Percentiles rank a stretch among this genome's conserved stretches.
These are phyloP conservation scores for Campoplex capitator DNA, from an alignment of 2,888 invertebrate species.

Conservation along the genomic window DNA sequence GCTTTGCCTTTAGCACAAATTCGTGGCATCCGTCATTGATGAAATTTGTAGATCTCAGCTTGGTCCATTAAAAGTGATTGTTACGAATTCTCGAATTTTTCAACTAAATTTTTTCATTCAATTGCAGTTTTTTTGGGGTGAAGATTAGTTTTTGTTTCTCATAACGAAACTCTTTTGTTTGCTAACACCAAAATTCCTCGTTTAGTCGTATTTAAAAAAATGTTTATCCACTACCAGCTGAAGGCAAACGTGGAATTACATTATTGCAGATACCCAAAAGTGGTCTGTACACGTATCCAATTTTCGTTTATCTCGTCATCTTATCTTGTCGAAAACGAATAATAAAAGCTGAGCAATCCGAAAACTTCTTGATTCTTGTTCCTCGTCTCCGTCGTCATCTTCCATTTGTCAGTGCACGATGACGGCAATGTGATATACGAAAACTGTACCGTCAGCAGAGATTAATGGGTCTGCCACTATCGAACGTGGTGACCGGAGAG, in stretches of 20 bases:
- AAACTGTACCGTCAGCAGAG: constrained; percentile 74
- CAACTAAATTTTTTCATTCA: background rate
- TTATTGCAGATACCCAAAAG: background rate
- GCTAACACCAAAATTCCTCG: no score
- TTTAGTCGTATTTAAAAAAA: background rate
- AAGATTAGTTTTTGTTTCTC: background rate
- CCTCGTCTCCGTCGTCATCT: constrained; percentile 25
- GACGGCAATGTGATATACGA: constrained; percentile 70
- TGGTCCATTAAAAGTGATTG: background rate
- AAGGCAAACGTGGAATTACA: background rate
- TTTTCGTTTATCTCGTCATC: constrained; percentile 65
- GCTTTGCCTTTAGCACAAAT: background rate
- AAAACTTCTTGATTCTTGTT: constrained; percentile 47
- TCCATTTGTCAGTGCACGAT: constrained; percentile 50
- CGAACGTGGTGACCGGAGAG: constrained; percentile 56
- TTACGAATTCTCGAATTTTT: background rate
- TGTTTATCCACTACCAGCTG: no score
- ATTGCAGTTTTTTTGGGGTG: background rate
- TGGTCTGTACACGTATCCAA: background rate
- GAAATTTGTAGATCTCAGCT: background rate
- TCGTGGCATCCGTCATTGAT: background rate
- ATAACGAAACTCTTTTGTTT: background rate
- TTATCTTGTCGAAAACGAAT: constrained; percentile 64
- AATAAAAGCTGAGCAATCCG: constrained; percentile 64
- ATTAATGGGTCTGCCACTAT: constrained; percentile 70